Percentiles rank a stretch among this genome's conserved stretches.
Conservation (phyloP, 2,888 invertebrate genomes). For the Nebria brevicollis region DNA sequence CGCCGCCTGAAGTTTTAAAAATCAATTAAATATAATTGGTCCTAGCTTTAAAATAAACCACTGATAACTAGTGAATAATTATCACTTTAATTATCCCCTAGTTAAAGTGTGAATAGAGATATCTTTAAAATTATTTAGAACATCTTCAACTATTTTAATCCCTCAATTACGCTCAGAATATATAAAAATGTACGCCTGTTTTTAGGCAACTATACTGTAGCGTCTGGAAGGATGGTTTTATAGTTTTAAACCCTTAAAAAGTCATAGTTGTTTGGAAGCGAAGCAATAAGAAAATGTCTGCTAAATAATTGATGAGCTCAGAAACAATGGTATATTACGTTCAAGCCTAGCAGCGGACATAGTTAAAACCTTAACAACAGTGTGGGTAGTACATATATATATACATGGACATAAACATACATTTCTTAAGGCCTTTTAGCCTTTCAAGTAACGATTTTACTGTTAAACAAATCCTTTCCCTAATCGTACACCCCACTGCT, state of each 20-base stretch:
- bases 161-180: too few relatives aligned
- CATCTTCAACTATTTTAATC: too few relatives aligned
- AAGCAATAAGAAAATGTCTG: neutral
- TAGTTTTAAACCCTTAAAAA: neutral
- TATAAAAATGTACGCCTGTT: too few relatives aligned
- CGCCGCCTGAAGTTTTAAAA: neutral
- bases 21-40: constrained; percentile 1
- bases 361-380: neutral
- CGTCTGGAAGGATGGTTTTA: too few relatives aligned
- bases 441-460: neutral
- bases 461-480: too few relatives aligned
- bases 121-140: too few relatives aligned
- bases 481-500: too few relatives aligned
- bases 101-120: neutral
- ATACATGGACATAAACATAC: neutral
- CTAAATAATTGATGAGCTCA: neutral
- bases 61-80: neutral
- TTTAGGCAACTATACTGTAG: too few relatives aligned
- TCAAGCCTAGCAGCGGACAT: neutral
- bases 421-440: constrained; percentile 1
- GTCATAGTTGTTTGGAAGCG: neutral
- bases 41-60: neutral
- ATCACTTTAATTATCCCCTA: neutral
- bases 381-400: neutral
- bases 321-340: neutral